Conservation (phyloP, 2,797 vertebrate genomes). For the Falco naumanni region DNA sequence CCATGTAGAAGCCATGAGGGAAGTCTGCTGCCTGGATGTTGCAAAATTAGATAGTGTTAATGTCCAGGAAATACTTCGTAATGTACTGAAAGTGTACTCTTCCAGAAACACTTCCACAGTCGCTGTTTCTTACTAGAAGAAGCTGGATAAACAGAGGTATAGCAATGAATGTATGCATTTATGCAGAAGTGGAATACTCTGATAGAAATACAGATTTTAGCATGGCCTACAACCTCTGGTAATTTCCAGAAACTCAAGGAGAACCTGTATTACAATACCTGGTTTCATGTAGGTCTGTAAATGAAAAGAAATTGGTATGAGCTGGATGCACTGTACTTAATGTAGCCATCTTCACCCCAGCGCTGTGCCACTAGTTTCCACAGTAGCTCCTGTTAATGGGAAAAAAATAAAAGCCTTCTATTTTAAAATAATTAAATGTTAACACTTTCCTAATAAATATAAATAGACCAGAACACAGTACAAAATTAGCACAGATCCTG, state of each 20-base stretch:
- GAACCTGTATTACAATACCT: neutral
- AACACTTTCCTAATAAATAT: slow-evolving; percentile 42
- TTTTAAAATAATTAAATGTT: slow-evolving; percentile 51
- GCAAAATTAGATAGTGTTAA: neutral
- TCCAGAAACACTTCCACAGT: neutral
- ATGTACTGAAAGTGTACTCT: neutral
- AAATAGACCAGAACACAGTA: slow-evolving; percentile 20
- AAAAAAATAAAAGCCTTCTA: slow-evolving; percentile 25
- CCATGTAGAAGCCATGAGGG: neutral
- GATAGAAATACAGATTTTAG: neutral
- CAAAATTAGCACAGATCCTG: slow-evolving; percentile 24
- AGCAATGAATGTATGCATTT: neutral
- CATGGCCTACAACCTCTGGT: neutral
- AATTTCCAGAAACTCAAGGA: neutral
- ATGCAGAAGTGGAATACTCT: neutral
- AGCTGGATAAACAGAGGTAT: neutral
- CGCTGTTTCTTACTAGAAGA: neutral
- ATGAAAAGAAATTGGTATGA: neutral
- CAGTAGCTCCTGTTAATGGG: neutral
- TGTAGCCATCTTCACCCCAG: neutral
- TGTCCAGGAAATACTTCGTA: neutral
- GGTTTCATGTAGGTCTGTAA: neutral
- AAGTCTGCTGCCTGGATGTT: neutral
- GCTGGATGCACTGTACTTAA: neutral
- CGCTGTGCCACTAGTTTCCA: neutral